Conservation (phyloP, 35 echinoderm and acorn worm genomes). For the Antedon bifida region DNA sequence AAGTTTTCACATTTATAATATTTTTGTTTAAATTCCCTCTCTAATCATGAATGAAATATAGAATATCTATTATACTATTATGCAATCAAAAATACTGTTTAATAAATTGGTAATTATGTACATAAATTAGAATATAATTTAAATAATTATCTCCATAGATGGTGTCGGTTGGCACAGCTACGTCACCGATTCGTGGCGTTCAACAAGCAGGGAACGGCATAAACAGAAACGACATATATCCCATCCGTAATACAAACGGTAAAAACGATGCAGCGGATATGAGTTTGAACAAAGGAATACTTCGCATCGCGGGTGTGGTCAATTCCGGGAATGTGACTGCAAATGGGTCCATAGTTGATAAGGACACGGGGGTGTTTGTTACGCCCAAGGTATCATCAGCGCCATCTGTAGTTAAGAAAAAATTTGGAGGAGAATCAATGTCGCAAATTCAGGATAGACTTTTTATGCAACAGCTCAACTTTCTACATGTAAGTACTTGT, state of each 20-base stretch:
- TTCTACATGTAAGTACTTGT: not conserved
- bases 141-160: constrained; percentile 4
- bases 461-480: not conserved
- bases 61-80: too few species aligned
- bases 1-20: too few species aligned
- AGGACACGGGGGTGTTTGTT: not conserved
- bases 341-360: not conserved
- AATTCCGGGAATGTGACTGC: not conserved
- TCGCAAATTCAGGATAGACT: not conserved
- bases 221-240: not conserved
- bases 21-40: too few species aligned
- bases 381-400: not conserved
- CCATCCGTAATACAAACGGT: not conserved
- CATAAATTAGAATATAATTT: not conserved
- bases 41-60: too few species aligned
- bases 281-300: not conserved
- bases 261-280: not conserved
- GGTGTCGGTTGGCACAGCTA: constrained; percentile 22
- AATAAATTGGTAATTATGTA: too few species aligned
- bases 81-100: too few species aligned
- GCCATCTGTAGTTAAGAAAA: not conserved
- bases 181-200: constrained; percentile 5
- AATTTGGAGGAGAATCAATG: too few species aligned
- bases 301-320: not conserved
- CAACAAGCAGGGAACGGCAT: not conserved